A percentile compares a stretch with the other conserved stretches of the same genome.
Conservation (phyloP, 2,888 invertebrate species). For the Noctua fimbriata region DNA sequence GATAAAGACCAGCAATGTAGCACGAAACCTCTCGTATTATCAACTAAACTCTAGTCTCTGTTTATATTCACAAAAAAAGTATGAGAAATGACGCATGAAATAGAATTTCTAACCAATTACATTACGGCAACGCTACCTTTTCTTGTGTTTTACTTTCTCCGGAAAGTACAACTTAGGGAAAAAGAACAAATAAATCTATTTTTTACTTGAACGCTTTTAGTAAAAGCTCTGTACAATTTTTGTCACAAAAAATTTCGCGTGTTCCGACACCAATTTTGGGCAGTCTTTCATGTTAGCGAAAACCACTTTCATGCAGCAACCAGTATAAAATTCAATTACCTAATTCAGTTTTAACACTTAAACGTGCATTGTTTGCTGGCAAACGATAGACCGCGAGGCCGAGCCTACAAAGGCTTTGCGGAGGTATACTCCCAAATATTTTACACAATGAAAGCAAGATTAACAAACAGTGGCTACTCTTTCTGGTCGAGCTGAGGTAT, state of each 20-base stretch:
- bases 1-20: conserved; percentile 67
- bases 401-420: conserved; percentile 67
- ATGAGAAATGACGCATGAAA: conserved; percentile 62
- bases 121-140: conserved; percentile 54
- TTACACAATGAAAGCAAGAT: conserved; percentile 86
- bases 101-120: conserved; percentile 62
- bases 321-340: conserved; percentile 67
- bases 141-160: conserved; percentile 58
- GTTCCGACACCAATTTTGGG: conserved; percentile 42
- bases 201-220: conserved; percentile 52
- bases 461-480: conserved; percentile 87
- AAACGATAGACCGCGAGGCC: conserved; percentile 64
- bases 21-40: conserved; percentile 57
- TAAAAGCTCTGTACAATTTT: conserved; percentile 36
- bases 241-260: conserved; percentile 61
- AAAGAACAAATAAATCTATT: conserved; percentile 55
- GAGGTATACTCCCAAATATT: conserved; percentile 79
- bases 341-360: conserved; percentile 69
- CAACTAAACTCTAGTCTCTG: conserved; percentile 53
- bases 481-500: conserved; percentile 81
- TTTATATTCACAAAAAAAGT: conserved; percentile 54
- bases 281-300: conserved; percentile 57
- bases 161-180: conserved; percentile 48
- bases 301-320: conserved; percentile 55
- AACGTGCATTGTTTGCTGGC: conserved; percentile 65